Base-by-base conservation (phyloP, 2,797 vertebrate species). In the Thripadectes ignobilis region DNA sequence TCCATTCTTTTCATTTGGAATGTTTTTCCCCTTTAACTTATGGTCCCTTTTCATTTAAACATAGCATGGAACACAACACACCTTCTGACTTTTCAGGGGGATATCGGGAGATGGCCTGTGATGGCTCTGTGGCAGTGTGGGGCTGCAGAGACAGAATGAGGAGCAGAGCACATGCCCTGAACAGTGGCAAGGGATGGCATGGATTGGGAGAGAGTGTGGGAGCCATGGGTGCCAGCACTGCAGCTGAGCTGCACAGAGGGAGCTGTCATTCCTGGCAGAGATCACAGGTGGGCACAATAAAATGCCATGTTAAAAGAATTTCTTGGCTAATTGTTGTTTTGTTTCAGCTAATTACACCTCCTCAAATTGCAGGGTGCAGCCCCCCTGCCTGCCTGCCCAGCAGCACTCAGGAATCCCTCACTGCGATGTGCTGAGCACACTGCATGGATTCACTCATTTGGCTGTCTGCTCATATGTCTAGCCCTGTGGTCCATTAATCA, bases 401-500 rank as follows among this genome's bases (percentile, higher is more conserved):
- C 52, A 91, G 58, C 52, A 51, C 21, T 78, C 74, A 26, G 82
- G 61, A 58, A 45, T 57, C 62, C 55, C 55, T 89, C 4, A 2
- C 59, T 2, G 1, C 10, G 11, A 22, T 1, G 1, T 7, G 5
- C 68, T 39, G 78, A 88, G 54, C 38, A 14, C 4, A 5, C 41
- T 79, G 49, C 51, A 10, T 23, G 9, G 36, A 41, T 41, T 66
- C 88, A 29, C 29, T 85, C 30, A 1, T 59, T 89, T 63, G 89
- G 57, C 71, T 2, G 7, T 69, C 61, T 77, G 81, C 71, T 95
- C 0, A 0, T 78, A 78, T 21, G 14, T 85, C 75, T 83, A 84
- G 67, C 46, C 34, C 45, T 48, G 26, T 0, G 0, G 86, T 41
- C 83, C 80, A 95, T 97, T 97, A 88, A 92, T 95, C 93, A 95